Base-by-base conservation (phyloP, 2,888 invertebrate genomes). In the Idaea dimidiata region DNA sequence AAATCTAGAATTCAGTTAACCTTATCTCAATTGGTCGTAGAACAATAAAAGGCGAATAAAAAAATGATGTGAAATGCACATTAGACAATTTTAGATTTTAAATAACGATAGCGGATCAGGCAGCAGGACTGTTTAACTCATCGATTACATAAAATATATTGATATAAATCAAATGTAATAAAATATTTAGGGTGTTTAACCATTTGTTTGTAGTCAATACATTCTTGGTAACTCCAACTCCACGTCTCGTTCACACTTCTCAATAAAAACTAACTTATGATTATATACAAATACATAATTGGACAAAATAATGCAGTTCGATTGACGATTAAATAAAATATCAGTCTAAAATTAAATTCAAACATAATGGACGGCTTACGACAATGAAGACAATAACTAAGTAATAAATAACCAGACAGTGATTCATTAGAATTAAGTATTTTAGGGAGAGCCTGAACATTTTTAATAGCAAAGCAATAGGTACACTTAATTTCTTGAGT, bases 351-450 rank as follows among this genome's bases (percentile, higher is more conserved):
- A 55, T 66, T 68, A 77, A 83, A 81, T 67, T 79, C 80, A 71
- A 88, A 82, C 81, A 77, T 82, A 87, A 81, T 89, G 91, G 91
- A 91, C 91, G 91, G 91, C 82, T 84, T 80, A 84, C 75, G 86
- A 85, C 80, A 79, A 77, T 69, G 72, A 69, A 66, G 62, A 33
- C 58, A 32, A 58, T 31, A 16, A n/a, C 16, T 32, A 24, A 24
- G 24, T 24, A 58, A 32, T 58, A 4, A 57, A n/a, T n/a, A 18
- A 57, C 17, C 16, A 18, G n/a, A 18, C 18, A 18, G 18, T 8
- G 56, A 17, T 56, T 53, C 10, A 6, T 53, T 16, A 16, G 53
- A 16, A n/a, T 53, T 14, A 54, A n/a, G n/a, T n/a, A n/a, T n/a
- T 14, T 16, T 16, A 54, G 17, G 56, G 18, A 43, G 43, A 43